Base-by-base conservation (phyloP, 64 coral and sea anemone species). In the Anthopleura sola region DNA sequence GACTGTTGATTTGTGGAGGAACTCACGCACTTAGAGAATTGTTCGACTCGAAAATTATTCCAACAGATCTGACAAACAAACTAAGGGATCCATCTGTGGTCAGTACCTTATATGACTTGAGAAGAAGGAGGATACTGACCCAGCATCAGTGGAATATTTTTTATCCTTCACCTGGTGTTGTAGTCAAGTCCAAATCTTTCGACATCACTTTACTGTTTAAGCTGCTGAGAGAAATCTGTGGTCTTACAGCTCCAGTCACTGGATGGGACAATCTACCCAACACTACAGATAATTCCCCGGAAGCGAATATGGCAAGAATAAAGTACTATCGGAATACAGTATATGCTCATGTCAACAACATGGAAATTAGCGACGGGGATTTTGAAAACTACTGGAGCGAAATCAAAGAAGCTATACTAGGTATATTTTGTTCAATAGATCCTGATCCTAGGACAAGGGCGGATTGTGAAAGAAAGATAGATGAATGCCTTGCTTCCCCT, bases 191-290 rank as follows among this genome's bases (percentile, higher is more conserved):
- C 6, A 64, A 36, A 0, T 32, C 53, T 29, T 94, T 90, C 62
- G 92, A 94, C 37, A 94, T 94, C n/a, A 68, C 84, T 0, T 82
- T 94, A 47, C 71, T 94, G 32, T 86, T 90, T 75, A 53, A 90
- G 1, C 84, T 94, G n/a, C 15, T 95, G 68, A 55, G 88, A 85
- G 81, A 88, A 9, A 26, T 95, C 13, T 56, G 84, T 55, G 15
- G 23, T 0, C 26, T 94, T n/a, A 86, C 40, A 11, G 14, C 20
- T 34, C 92, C 92, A 37, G 17, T 47, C 47, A 87, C 66, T 3
- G 92, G 92, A 50, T 93, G 87, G 92, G 34, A 90, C 84, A 49
- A 90, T 23, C 78, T 78, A 64, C 92, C 92, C 26, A 37, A 69
- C 46, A 71, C 6, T 1, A 71, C 62, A 24, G 66, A 86, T 49